Evolutionary conservation across 2,888 invertebrate species (phyloP), one percentile per base, ranked within the genome.

Genomic region (Oeneis ivallda): DNA sequence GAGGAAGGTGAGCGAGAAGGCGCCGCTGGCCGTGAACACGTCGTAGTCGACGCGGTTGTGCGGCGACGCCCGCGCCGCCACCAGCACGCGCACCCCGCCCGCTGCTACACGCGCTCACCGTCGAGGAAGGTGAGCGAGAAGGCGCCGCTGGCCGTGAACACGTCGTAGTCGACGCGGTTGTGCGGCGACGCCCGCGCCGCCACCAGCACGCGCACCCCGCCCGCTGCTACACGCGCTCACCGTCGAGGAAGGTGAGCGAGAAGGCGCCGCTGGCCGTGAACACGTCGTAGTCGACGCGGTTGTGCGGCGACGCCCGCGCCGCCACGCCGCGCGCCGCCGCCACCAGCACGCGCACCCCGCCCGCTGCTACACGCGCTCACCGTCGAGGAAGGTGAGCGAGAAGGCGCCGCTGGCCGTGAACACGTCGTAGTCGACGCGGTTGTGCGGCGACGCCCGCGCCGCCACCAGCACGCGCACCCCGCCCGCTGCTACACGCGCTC

Each of bases 61-160:
- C 58, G 85, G 82, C 73, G 93, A 82, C 4, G 94, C 92, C 68
- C 80, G 82, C 69, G 88, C 93, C 62, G 84, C 78, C 75, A 92
- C 92, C 64, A 95, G 82, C 79, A 93, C 93, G 72, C 93, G 90
- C 50, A 95, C 94, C 8, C 94, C 45, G 93, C 72, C 56, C 95
- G 93, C 90, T 34, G 4, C 4, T 34, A 5, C 32, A 5, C 32
- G n/a, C n/a, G 4, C 52, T 53, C 47, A 85, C 87, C 95, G 79
- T 96, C 94, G 1, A 96, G 92, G 86, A 96, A 96, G 67, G 93
- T 92, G 64, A 97, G 89, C 75, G 94, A 93, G 87, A 97, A 98
- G 45, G 95, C 93, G 11, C 97, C 97, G 77, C 93, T 93, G 15
- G 79, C 95, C 92, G 82, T 89, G 83, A 96, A 96, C 59, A 95